Base-by-base conservation (phyloP, 2,113 vertebrate genomes). In the Elephas maximus region DNA sequence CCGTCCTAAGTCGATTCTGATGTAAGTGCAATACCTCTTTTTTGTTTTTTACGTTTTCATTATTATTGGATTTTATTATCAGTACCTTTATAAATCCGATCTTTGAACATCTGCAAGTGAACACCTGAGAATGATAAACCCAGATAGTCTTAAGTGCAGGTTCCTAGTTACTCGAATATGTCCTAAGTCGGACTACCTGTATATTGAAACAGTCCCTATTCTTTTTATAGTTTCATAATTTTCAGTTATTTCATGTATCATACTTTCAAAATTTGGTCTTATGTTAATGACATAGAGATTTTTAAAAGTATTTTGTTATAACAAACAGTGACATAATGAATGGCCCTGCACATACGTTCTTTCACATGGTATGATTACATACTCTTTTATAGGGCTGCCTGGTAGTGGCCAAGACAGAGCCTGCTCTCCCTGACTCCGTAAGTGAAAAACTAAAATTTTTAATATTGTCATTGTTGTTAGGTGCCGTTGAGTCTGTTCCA, bases 251-350 rank as follows among this genome's bases (percentile, higher is more conserved):
- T 90, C 63, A 62, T 48, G 33, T 63, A 63, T 8, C 37, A 30
- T 69, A 71, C 60, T 69, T 86, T 62, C 3, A 85, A 85, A 95
- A 77, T n/a, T 33, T 53, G 21, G 33, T 65, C 5, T 7, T 26
- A 4, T 23, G 8, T 79, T 74, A 69, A 91, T 67, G 45, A 63
- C 33, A 62, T 76, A 81, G 95, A 84, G 51, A 90, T 91, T 91
- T 30, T 83, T 71, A 9, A 14, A 28, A 90, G 23, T 78, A 73
- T 83, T 91, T 90, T 65, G 63, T 0, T 2, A 20, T 81, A 85
- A 85, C 12, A 93, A 76, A 73, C 57, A 23, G 11, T 62, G 78
- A 60, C 79, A 6, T 8, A n/a, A 6, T 76, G 60, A 62, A 37
- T 62, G 63, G 73, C 9, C 41, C 57, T 20, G 17, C 57, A 85